phyloP scores from a whole-genome alignment of 2,888 invertebrate genomes.

The Drosophila rubida region DNA sequence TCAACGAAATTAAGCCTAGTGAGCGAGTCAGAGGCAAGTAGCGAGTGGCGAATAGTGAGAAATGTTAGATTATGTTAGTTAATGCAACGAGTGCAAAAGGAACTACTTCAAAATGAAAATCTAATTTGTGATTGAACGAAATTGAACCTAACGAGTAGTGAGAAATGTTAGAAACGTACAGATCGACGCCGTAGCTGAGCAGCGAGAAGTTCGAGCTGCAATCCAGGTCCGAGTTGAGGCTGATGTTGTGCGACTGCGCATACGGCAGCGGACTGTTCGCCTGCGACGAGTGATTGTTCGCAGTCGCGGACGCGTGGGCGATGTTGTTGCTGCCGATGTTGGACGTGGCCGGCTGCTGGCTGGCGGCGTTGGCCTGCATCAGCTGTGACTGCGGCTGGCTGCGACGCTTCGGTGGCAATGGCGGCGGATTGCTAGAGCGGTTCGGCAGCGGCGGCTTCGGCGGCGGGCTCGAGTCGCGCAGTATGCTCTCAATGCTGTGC shows the following conservation, averaged over 20 bases:
- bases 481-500: slow-evolving; percentile 92
- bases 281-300: slow-evolving; percentile 48
- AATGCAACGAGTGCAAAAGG: no score
- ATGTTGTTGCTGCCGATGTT: slow-evolving; percentile 20
- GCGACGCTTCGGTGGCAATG: slow-evolving; percentile 91
- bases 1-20: no score
- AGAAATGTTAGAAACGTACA: slow-evolving; percentile 80
- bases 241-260: slow-evolving; percentile 83
- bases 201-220: slow-evolving; percentile 86
- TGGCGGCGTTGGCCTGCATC: slow-evolving; percentile 11
- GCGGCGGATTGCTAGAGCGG: slow-evolving; percentile 89
- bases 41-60: no score
- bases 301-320: slow-evolving; percentile 32
- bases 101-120: no score
- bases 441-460: slow-evolving; percentile 96
- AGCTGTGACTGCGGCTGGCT: slow-evolving; percentile 79
- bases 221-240: slow-evolving; percentile 82
- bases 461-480: slow-evolving; percentile 90
- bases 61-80: no score
- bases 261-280: slow-evolving; percentile 75
- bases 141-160: no score
- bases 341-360: slow-evolving; percentile 3
- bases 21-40: background rate
- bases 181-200: slow-evolving; percentile 88
- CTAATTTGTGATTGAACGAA: no score